These are phyloP conservation scores for Capricornis sumatraensis DNA, from an alignment of 2,113 vertebrate genomes.

Conservation along the genomic window DNA sequence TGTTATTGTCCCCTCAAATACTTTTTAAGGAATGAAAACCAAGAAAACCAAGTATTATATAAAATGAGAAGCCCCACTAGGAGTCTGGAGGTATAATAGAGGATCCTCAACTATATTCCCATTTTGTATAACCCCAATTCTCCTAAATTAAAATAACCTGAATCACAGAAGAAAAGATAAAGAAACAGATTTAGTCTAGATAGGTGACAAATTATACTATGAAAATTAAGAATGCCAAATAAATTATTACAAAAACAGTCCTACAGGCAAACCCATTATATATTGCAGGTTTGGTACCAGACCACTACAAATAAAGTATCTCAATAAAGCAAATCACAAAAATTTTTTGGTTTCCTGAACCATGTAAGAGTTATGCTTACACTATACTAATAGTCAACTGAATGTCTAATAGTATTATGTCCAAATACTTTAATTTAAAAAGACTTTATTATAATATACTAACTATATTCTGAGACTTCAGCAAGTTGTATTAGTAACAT, in stretches of 20 bases:
- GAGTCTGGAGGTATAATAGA: background rate
- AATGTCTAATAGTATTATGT: background rate
- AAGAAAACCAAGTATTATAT: background rate
- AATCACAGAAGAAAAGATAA: conserved; percentile 1
- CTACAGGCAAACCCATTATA: background rate
- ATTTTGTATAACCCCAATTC: background rate
- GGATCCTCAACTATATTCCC: background rate
- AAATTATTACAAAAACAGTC: background rate
- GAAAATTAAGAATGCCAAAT: background rate
- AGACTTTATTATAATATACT: background rate
- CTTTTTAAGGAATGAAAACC: background rate
- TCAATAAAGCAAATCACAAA: background rate
- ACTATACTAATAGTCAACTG: background rate
- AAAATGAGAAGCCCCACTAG: background rate
- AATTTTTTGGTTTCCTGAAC: background rate
- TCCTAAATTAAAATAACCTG: background rate
- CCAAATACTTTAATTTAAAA: background rate
- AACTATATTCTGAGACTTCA: background rate
- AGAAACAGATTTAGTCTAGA: background rate
- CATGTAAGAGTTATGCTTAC: background rate
- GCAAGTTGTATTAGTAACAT: background rate
- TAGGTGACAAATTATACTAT: background rate
- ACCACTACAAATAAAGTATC: background rate
- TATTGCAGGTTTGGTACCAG: background rate
- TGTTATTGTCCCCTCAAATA: background rate